Evolutionary conservation across 1,140 invertebrate species (phyloP).

Genomic region (Aphidius gifuensis): DNA sequence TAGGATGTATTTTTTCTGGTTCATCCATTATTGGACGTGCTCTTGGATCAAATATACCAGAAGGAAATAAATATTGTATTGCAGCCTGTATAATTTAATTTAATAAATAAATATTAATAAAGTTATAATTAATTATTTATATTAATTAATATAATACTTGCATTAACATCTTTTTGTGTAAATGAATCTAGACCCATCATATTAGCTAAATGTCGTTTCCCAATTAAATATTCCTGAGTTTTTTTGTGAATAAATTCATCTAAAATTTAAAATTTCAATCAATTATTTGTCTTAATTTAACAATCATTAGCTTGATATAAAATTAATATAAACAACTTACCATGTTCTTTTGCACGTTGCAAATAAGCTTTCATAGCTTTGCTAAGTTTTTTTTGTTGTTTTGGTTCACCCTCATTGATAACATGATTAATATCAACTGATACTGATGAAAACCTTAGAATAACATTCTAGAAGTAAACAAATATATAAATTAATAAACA

Average conservation of each 20-base stretch:
- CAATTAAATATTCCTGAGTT: conserved; percentile 80
- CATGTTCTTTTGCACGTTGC: conserved; percentile 74
- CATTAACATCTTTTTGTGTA: conserved; percentile 84
- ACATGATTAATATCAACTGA: conserved; percentile 1
- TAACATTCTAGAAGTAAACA: neutral
- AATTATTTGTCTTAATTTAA: too few species aligned
- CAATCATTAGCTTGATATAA: too few species aligned
- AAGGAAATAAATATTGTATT: conserved; percentile 89
- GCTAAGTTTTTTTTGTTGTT: conserved; percentile 60
- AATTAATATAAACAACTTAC: conserved; percentile 42
- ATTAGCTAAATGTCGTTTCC: conserved; percentile 92
- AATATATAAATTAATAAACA: neutral
- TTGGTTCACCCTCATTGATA: neutral
- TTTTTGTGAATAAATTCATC: conserved; percentile 84
- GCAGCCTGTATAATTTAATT: conserved; percentile 63
- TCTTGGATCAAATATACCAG: conserved; percentile 76
- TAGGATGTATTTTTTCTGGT: conserved; percentile 82
- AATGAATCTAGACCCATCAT: conserved; percentile 96
- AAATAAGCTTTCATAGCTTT: conserved; percentile 88
- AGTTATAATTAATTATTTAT: neutral
- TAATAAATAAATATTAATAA: neutral
- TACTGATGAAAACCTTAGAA: neutral
- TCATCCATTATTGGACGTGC: conserved; percentile 85
- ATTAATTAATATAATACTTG: conserved; percentile 45
- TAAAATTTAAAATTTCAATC: conserved; percentile 36